Conservation (phyloP, 1,140 invertebrate genomes). For the Cydia amplana region DNA sequence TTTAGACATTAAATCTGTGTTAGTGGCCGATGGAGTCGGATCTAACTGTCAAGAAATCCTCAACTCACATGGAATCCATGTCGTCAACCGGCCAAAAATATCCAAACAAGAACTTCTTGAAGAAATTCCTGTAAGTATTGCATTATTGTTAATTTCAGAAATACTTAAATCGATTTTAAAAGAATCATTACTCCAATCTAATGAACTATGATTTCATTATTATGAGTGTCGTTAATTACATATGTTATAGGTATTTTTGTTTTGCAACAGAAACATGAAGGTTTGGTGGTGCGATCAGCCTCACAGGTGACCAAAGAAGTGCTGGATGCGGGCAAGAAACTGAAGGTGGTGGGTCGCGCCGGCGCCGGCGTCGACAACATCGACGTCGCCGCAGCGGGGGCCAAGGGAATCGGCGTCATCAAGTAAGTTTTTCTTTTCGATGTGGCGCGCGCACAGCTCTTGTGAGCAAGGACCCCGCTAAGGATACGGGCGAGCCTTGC, state of each 20-base stretch:
- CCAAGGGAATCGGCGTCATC: conserved; percentile 93
- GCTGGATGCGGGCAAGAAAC: conserved; percentile 85
- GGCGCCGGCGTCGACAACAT: conserved; percentile 99
- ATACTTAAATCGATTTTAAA: too few species aligned
- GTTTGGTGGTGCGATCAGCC: conserved; percentile 95
- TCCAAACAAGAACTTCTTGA: conserved; percentile 89
- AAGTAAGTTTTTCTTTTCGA: conserved; percentile 95
- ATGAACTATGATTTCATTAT: too few species aligned
- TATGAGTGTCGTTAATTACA: too few species aligned
- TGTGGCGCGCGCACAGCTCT: too few species aligned
- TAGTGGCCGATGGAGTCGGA: conserved; percentile 96
- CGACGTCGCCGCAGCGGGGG: conserved; percentile 92
- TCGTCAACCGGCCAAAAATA: conserved; percentile 91
- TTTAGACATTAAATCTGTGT: conserved; percentile 84
- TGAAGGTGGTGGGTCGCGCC: conserved; percentile 95
- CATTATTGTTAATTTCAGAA: too few species aligned
- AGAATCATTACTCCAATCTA: too few species aligned
- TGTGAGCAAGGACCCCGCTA: too few species aligned
- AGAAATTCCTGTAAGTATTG: conserved; percentile 89
- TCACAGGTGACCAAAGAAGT: conserved; percentile 97
- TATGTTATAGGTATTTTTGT: not conserved
- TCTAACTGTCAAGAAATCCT: conserved; percentile 90
- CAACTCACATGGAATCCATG: conserved; percentile 86
- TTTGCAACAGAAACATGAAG: conserved; percentile 89
- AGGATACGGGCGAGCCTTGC: too few species aligned